A percentile compares a stretch with the other conserved stretches of the same genome.
phyloP scores from a whole-genome alignment of 1,140 invertebrate species.

The Nixonia krombeini region DNA sequence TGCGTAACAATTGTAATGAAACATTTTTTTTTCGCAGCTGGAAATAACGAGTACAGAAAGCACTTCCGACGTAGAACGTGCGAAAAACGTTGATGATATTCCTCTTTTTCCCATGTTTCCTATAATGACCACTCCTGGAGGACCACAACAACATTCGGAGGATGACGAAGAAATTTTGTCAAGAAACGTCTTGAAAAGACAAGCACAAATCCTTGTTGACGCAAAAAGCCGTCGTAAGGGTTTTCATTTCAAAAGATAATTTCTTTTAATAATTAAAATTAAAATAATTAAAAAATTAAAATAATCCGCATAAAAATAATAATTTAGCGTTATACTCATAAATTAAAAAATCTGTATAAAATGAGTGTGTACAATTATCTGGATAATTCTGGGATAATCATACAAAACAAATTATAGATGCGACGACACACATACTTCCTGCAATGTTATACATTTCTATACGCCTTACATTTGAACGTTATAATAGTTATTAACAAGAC shows the following conservation, averaged over 20 bases:
- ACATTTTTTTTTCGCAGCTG: conserved; percentile 37
- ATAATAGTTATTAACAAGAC: too few species aligned
- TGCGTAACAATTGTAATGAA: neutral
- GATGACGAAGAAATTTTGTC: conserved; percentile 89
- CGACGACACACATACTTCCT: too few species aligned
- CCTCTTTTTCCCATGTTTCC: conserved; percentile 63
- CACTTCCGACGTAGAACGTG: conserved; percentile 30
- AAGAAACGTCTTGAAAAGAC: conserved; percentile 82
- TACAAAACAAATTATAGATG: too few species aligned
- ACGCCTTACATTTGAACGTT: too few species aligned
- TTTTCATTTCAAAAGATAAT: conserved; percentile 68
- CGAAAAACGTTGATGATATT: conserved; percentile 32
- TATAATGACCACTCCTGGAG: conserved; percentile 46
- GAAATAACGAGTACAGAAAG: conserved; percentile 55
- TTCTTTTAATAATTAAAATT: neutral
- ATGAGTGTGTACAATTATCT: neutral
- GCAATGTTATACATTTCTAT: too few species aligned
- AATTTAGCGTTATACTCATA: too few species aligned
- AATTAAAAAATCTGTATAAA: neutral
- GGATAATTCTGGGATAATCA: too few species aligned
- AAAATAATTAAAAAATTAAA: neutral
- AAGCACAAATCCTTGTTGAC: conserved; percentile 87
- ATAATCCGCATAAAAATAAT: too few species aligned
- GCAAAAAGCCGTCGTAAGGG: conserved; percentile 85
- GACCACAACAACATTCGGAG: conserved; percentile 74